Base-by-base conservation (phyloP, 2,888 invertebrate species). In the Camponotus fellah region DNA sequence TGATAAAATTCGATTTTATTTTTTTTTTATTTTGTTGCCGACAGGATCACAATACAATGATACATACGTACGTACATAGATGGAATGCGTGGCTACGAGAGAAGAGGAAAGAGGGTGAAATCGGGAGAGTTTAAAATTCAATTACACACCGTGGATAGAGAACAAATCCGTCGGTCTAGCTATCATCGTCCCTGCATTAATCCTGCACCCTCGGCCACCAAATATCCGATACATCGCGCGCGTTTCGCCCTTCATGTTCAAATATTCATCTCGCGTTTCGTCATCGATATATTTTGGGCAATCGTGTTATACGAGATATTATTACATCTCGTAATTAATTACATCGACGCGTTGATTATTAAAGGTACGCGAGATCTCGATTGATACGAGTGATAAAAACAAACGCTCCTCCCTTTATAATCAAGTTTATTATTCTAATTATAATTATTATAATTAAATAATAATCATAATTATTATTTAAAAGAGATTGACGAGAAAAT, bases 71-170 rank as follows among this genome's bases (percentile, higher is more conserved):
- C 76, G 8, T n/a, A 49, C 6, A 17, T 49, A 49, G 76, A 89
- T 85, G 77, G 58, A 80, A 65, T 76, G 85, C 87, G 87, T 86
- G 77, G 84, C 87, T 26, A 26, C 26, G 84, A 56, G 86, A 83
- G 86, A 87, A 87, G 89, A 69, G n/a, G 34, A 46, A 26, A 49
- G 43, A 81, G 49, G 32, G 43, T 46, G 56, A 81, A 83, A 87
- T 84, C n/a, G 86, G 80, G 86, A 9, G 91, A 91, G 87, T 92
- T 92, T 92, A 91, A 92, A 91, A 91, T 92, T 92, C 92, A 91
- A 92, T 92, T 92, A 92, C 87, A 92, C 82, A 85, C 86, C 80
- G 83, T 84, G 88, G 90, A 80, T 86, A 81, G 88, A 84, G 87
- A 88, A 90, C 90, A 92, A 49, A 92, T 92, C 90, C 90, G 82